Base-by-base conservation (phyloP, 1,140 invertebrate species). In the Brachionus manjavacas region DNA sequence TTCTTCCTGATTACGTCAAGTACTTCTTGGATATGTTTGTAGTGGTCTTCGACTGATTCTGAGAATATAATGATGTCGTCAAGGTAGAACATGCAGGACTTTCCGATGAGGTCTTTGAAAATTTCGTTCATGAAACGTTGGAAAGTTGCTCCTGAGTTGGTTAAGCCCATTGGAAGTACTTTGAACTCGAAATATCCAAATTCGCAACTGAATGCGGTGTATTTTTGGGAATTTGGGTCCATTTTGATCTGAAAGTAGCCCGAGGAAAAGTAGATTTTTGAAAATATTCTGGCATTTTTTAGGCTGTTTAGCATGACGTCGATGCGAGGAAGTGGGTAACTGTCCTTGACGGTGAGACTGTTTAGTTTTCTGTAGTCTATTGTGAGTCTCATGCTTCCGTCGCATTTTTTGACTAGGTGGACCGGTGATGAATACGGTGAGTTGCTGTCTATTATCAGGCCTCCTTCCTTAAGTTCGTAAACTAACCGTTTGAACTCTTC, bases 161-260 rank as follows among this genome's bases (percentile, higher is more conserved):
- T 70, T 20, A 84, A 12, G 20, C 83, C 83, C n/a, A 85, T 46
- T 14, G 84, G 84, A 46, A 85, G 20, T 23, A 41, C n/a, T 14
- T 85, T 84, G 23, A 39, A 85, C 52, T 85, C 41, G 66, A 85
- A 85, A 25, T 84, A 52, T 14, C 85, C 66, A 25, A 52, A 68
- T 46, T 28, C 70, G 70, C 66, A 68, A 68, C 66, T 68, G 72
- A 86, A 86, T 41, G 85, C 85, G 41, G 86, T 86, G n/a, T 70
- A 84, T 23, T 70, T 39, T 28, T 84, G 43, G 49, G 72, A 35
- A 12, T 84, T 41, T 52, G 35, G 35, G 6, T 16, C 60, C 14
- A 84, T 23, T 46, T 23, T 35, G 43, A 84, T 84, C 68, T 84
- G 81, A 20, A 20, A 74, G 20, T 55, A 84, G 3, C 39, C 83